Evolutionary conservation across 2,888 invertebrate species (phyloP).

Genomic region (Eudasyphora cyanicolor): DNA sequence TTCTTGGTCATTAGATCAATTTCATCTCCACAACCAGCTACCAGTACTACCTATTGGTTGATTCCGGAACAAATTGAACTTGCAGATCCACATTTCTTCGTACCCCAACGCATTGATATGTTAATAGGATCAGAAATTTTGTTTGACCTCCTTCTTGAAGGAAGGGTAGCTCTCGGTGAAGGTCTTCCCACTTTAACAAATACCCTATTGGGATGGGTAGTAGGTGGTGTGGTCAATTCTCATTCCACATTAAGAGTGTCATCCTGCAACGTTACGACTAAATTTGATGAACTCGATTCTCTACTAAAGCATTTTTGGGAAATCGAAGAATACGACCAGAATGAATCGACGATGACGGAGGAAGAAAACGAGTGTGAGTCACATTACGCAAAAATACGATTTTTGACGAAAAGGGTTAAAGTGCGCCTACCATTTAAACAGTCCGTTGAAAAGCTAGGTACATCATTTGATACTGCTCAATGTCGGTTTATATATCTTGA

Average conservation of each 20-base stretch:
- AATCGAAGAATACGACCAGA: conserved; percentile 18
- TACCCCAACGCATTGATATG: conserved; percentile 12
- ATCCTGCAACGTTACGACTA: conserved; percentile 12
- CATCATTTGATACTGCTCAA: conserved; percentile 38
- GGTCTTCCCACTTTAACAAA: neutral
- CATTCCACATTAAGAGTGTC: too few relatives aligned
- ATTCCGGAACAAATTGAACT: neutral
- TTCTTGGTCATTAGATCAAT: neutral
- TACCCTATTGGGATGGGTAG: too few relatives aligned
- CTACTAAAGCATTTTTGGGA: conserved; percentile 22
- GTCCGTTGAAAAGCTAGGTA: conserved; percentile 13
- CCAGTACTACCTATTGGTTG: neutral
- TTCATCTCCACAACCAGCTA: neutral
- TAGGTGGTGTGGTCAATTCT: neutral
- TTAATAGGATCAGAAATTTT: conserved; percentile 2
- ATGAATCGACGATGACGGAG: too few relatives aligned
- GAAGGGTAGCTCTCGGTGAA: neutral
- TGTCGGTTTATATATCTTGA: conserved; percentile 23
- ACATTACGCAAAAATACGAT: conserved; percentile 37
- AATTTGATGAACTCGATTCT: neutral
- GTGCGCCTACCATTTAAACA: conserved; percentile 39
- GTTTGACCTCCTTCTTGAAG: too few relatives aligned
- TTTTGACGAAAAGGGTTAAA: conserved; percentile 24
- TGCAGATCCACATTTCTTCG: conserved; percentile 11
- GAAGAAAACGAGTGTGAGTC: conserved; percentile 26